These are phyloP conservation scores for Meliscaeva auricollis DNA, from an alignment of 2,888 invertebrate species.

Conservation along the genomic window DNA sequence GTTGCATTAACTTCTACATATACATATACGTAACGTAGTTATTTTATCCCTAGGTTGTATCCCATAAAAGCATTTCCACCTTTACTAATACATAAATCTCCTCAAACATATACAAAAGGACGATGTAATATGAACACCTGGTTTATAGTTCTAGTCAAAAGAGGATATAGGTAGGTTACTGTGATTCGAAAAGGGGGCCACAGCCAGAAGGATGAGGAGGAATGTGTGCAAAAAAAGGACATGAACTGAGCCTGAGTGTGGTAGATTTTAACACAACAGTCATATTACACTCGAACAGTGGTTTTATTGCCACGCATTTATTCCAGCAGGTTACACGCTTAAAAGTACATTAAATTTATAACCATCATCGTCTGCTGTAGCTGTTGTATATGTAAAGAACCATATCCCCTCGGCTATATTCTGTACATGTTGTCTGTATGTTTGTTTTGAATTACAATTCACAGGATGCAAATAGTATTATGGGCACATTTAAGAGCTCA, in stretches of 20 bases:
- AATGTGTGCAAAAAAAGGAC: slow-evolving; percentile 15
- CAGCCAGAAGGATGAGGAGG: not conserved
- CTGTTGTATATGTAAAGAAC: not conserved
- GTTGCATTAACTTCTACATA: slow-evolving; percentile 34
- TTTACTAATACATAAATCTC: not conserved
- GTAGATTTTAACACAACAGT: slow-evolving; percentile 2
- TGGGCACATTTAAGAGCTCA: slow-evolving; percentile 14
- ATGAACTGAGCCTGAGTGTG: slow-evolving; percentile 1
- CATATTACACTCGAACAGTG: not conserved
- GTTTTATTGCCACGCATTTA: slow-evolving; percentile 52
- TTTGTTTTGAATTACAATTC: slow-evolving; percentile 34
- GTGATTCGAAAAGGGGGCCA: not conserved
- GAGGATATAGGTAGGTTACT: not conserved
- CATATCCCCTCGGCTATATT: not conserved
- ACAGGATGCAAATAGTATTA: slow-evolving; percentile 14
- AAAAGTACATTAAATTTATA: slow-evolving; percentile 57
- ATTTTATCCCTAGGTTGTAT: not conserved
- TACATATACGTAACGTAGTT: slow-evolving; percentile 16
- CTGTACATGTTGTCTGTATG: not conserved
- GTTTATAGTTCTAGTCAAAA: not conserved
- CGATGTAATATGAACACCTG: slow-evolving; percentile 1
- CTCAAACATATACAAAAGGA: slow-evolving; percentile 6
- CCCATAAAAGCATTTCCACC: not conserved
- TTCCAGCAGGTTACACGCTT: slow-evolving; percentile 50
- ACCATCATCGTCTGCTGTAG: slow-evolving; percentile 11